Conservation (phyloP, 2,888 invertebrate species). For the Dasysyrphus tricinctus region DNA sequence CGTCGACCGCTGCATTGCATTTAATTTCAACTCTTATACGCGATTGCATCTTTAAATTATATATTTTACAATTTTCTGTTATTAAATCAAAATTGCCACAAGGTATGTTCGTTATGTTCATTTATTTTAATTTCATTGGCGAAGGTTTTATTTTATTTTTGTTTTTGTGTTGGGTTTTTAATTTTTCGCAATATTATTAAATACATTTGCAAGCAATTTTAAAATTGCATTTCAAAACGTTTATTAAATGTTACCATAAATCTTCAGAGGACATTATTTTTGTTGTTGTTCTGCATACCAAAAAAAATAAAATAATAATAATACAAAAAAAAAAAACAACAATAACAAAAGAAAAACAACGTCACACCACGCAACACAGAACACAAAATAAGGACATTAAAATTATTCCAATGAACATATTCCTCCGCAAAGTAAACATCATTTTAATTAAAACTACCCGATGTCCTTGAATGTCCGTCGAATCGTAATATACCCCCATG, state of each 20-base stretch:
- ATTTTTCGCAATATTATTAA: conserved; percentile 42
- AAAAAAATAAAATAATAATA: conserved; percentile 14
- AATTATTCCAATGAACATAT: conserved; percentile 75
- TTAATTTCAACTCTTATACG: conserved; percentile 14
- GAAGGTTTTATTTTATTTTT: conserved; percentile 10
- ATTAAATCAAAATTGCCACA: conserved; percentile 67
- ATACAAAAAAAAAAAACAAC: conserved; percentile 32
- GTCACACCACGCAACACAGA: conserved; percentile 24
- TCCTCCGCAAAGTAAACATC: conserved; percentile 73
- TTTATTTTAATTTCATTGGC: conserved; percentile 58
- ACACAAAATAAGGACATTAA: conserved; percentile 71
- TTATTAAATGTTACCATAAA: conserved; percentile 73
- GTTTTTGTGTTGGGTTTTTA: background rate
- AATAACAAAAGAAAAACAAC: conserved; percentile 14
- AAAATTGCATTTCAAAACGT: conserved; percentile 68
- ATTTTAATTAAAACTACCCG: conserved; percentile 75
- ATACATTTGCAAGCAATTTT: conserved; percentile 62
- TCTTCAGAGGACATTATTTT: conserved; percentile 49
- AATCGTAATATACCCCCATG: conserved; percentile 61
- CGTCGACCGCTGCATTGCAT: background rate
- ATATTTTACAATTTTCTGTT: conserved; percentile 46
- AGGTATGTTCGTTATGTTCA: conserved; percentile 65
- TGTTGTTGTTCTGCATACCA: background rate
- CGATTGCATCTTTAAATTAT: conserved; percentile 39
- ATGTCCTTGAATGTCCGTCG: conserved; percentile 70